These are phyloP conservation scores for Coecobrya sp. DNA, from an alignment of 2,888 invertebrate species.

Conservation along the genomic window DNA sequence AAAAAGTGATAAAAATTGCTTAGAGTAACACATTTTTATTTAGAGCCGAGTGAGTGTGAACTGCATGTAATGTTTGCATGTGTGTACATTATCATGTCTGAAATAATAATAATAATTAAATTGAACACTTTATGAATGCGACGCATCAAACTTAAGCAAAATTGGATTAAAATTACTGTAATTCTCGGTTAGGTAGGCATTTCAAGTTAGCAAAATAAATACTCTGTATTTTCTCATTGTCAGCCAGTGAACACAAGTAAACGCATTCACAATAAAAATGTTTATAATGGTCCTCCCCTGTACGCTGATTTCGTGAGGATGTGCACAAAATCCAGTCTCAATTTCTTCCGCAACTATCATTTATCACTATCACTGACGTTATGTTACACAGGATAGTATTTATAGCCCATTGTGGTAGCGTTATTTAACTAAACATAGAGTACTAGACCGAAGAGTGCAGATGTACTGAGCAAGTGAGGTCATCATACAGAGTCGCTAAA, in stretches of 20 bases:
- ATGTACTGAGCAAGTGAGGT: slow-evolving; percentile 30
- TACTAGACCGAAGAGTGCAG: neutral
- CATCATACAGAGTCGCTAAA: neutral
- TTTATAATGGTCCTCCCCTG: neutral
- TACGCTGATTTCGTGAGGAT: neutral
- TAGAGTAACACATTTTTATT: neutral
- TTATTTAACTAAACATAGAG: neutral
- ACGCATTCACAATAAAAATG: neutral
- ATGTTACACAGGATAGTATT: neutral
- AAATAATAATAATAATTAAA: slow-evolving; percentile 21
- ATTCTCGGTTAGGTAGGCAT: slow-evolving; percentile 28
- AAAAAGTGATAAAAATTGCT: neutral
- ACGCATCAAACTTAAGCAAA: neutral
- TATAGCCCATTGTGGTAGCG: neutral
- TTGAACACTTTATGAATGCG: neutral
- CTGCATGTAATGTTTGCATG: neutral
- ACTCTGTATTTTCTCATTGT: neutral
- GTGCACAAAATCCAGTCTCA: neutral
- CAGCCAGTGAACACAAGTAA: neutral
- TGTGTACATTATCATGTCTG: neutral
- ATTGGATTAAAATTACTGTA: slow-evolving; percentile 46
- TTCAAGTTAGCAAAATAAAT: neutral
- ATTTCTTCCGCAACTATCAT: neutral
- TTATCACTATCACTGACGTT: neutral
- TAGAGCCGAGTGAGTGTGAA: neutral